Evolutionary conservation across 1,140 invertebrate genomes (phyloP), one percentile per base, ranked within the genome.

Genomic region (Drosophila jambulina): DNA sequence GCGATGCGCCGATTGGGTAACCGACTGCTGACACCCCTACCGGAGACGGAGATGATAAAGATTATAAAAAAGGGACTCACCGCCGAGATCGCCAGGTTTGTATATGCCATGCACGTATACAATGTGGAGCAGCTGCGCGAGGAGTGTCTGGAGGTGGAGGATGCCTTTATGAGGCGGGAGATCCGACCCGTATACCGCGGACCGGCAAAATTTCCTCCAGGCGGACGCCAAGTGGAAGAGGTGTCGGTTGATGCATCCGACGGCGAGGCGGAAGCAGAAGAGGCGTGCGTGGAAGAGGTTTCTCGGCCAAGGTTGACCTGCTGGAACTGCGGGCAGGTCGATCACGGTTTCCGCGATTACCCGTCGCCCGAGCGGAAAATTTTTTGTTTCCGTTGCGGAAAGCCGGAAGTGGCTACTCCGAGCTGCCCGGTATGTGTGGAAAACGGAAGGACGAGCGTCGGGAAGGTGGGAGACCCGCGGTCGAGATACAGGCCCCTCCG

Each of bases 1-100:
- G n/a, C n/a, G n/a, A n/a, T n/a, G n/a, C n/a, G n/a, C 15, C 8
- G 38, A 0, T 8, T 42, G 0, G 8, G 38, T 0, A 42, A n/a
- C 8, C n/a, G n/a, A 1, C 1, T 42, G 40, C 3, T 42, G n/a
- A 9, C n/a, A 19, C 40, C 40, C 0, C 19, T 42, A 42, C 40
- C 40, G 0, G 40, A 42, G n/a, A 4, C 40, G n/a, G 40, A 42
- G 12, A 19, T 42, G n/a, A n/a, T 42, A 0, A 8, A 3, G 0
- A 19, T 42, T 0, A 3, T 42, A n/a, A 4, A 19, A 42, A 42
- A 19, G 38, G n/a, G n/a, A 10, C 40, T 42, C 1, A 42, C n/a
- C 1, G n/a, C 8, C 40, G n/a, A 42, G n/a, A 19, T 42, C 3
- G 8, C n/a, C 9, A 3, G n/a, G 4, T 19, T 19, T 3, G 38